These are phyloP conservation scores for Homarus americanus DNA, from an alignment of 1,140 invertebrate species.

Conservation along the genomic window DNA sequence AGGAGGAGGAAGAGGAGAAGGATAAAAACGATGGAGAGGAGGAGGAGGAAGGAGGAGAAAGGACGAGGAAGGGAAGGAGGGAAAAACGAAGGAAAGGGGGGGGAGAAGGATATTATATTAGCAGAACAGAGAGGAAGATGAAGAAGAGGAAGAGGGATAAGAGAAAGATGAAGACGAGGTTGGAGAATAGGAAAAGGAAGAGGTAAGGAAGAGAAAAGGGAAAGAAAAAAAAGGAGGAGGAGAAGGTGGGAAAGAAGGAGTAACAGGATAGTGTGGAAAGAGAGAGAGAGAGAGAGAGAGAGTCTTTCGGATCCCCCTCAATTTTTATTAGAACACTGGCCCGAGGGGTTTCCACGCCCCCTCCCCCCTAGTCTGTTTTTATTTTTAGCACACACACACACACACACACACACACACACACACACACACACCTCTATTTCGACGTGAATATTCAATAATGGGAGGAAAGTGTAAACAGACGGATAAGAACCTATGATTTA, in stretches of 20 bases:
- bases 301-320: too few relatives aligned
- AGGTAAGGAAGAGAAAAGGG: background rate
- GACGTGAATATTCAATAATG: too few relatives aligned
- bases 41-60: background rate
- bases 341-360: too few relatives aligned
- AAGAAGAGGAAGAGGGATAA: background rate
- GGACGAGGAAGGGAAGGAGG: background rate
- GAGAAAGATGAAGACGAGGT: background rate
- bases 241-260: background rate
- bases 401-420: background rate
- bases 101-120: background rate
- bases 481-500: too few relatives aligned
- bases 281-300: background rate
- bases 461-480: too few relatives aligned
- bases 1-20: background rate
- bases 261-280: background rate
- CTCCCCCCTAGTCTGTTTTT: too few relatives aligned
- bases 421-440: background rate
- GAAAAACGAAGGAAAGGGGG: background rate
- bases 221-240: background rate
- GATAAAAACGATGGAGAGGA: background rate
- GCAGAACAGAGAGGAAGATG: background rate
- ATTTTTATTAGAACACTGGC: too few relatives aligned
- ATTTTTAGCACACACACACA: constrained; percentile 20
- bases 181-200: background rate